phyloP scores from a whole-genome alignment of 2,888 invertebrate genomes.

The Ophraella communa region DNA sequence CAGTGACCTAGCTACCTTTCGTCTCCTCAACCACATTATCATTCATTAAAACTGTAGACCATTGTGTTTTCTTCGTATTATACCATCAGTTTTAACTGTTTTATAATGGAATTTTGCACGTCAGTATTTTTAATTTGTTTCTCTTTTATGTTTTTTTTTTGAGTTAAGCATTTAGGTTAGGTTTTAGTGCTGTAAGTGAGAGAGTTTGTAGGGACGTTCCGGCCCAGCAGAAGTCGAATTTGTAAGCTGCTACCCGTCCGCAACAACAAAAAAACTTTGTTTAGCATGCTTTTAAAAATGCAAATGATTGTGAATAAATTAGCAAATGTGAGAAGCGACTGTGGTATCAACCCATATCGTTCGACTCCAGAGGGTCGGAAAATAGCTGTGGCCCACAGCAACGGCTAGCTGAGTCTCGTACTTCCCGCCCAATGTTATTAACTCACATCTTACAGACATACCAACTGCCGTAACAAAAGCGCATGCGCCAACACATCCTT shows the following conservation, averaged over 20 bases:
- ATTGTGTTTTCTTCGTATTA: conserved; percentile 19
- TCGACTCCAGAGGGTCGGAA: conserved; percentile 61
- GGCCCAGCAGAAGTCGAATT: conserved; percentile 59
- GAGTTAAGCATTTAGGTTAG: conserved; percentile 21
- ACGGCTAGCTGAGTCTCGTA: conserved; percentile 70
- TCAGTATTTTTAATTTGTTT: background rate
- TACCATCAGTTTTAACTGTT: conserved; percentile 17
- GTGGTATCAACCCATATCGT: conserved; percentile 56
- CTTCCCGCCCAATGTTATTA: conserved; percentile 54
- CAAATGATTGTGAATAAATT: conserved; percentile 16
- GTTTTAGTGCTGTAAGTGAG: conserved; percentile 57
- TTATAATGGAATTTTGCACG: conserved; percentile 20
- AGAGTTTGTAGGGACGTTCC: conserved; percentile 60
- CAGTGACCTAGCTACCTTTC: conserved; percentile 53
- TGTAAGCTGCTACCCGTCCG: conserved; percentile 56
- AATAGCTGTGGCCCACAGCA: conserved; percentile 69
- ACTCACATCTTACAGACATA: conserved; percentile 17
- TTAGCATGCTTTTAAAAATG: conserved; percentile 39
- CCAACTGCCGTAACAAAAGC: conserved; percentile 16
- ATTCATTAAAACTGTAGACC: conserved; percentile 6
- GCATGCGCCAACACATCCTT: conserved; percentile 11
- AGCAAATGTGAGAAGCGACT: conserved; percentile 40
- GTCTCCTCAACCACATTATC: conserved; percentile 38
- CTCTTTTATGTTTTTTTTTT: conserved; percentile 13
- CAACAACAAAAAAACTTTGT: conserved; percentile 45